Conservation (phyloP, 2,797 vertebrate genomes). For the Scarus forsteni region DNA sequence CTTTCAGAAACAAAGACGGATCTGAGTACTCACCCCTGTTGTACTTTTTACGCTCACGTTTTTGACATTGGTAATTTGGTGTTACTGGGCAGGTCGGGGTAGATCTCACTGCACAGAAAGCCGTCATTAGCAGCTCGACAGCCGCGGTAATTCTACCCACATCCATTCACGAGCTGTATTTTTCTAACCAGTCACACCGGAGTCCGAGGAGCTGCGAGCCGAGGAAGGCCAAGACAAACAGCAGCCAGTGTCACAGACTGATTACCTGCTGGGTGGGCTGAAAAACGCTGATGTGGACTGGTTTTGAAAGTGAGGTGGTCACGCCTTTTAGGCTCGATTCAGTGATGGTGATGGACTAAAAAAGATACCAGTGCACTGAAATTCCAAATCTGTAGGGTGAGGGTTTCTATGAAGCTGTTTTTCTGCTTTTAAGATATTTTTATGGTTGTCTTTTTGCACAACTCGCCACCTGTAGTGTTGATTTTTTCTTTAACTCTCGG, state of each 20-base stretch:
- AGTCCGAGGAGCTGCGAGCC: conserved; percentile 13
- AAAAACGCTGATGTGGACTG: not conserved
- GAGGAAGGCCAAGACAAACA: conserved; percentile 32
- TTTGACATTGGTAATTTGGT: conserved; percentile 11
- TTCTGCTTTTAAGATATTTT: too few relatives aligned
- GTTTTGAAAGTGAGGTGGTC: not conserved
- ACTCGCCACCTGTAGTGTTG: too few relatives aligned
- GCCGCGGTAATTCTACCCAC: conserved; percentile 23
- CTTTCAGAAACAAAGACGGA: conserved; percentile 3
- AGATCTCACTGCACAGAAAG: conserved; percentile 7
- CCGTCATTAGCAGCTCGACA: conserved; percentile 12
- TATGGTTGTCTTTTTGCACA: too few relatives aligned
- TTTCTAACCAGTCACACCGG: conserved; percentile 12
- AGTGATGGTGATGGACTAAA: too few relatives aligned
- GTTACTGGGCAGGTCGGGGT: not conserved
- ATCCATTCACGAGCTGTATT: conserved; percentile 27
- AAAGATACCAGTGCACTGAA: too few relatives aligned
- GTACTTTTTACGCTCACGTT: not conserved
- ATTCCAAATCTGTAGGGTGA: too few relatives aligned
- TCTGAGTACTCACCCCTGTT: not conserved
- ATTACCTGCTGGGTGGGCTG: conserved; percentile 8
- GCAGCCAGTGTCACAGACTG: conserved; percentile 22
- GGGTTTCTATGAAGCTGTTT: too few relatives aligned
- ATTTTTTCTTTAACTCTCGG: too few relatives aligned
- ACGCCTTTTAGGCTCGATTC: not conserved